Evolutionary conservation across 2,888 invertebrate genomes (phyloP).

Genomic region (Miltochrista miniata): DNA sequence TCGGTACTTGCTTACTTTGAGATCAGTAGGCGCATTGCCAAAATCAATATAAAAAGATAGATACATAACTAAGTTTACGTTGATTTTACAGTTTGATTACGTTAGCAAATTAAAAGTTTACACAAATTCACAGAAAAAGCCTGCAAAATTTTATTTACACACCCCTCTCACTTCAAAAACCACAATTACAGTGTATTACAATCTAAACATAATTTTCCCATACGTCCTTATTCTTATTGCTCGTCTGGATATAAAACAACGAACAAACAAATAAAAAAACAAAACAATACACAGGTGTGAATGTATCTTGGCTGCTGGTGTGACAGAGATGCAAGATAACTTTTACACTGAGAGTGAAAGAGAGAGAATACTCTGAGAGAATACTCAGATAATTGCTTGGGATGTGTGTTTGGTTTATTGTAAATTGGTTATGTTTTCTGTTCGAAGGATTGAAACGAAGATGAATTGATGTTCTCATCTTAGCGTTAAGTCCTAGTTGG

Average conservation of each 20-base stretch:
- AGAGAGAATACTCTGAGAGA: conserved; percentile 42
- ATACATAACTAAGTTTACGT: too few relatives aligned
- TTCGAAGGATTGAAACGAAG: not conserved
- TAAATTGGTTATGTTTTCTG: conserved; percentile 4
- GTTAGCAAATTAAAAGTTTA: too few relatives aligned
- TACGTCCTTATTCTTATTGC: conserved; percentile 22
- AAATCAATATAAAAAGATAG: too few relatives aligned
- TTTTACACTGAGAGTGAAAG: conserved; percentile 39
- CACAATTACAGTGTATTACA: too few relatives aligned
- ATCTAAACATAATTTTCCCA: too few relatives aligned
- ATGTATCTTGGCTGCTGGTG: conserved; percentile 63
- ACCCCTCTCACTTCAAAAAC: too few relatives aligned
- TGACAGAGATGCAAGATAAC: conserved; percentile 48
- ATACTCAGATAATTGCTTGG: conserved; percentile 26
- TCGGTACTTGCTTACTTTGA: too few relatives aligned
- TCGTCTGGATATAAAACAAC: conserved; percentile 59
- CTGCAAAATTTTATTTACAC: too few relatives aligned
- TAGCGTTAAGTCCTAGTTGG: too few relatives aligned
- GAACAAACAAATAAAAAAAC: conserved; percentile 72
- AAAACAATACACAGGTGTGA: conserved; percentile 75
- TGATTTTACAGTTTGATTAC: too few relatives aligned
- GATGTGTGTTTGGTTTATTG: conserved; percentile 16
- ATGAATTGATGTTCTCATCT: not conserved
- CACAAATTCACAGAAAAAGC: too few relatives aligned
- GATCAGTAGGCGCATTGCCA: too few relatives aligned